A percentile compares a stretch with the other conserved stretches of the same genome.
These are phyloP conservation scores for Elegia similella DNA, from an alignment of 2,888 invertebrate genomes.

Conservation along the genomic window DNA sequence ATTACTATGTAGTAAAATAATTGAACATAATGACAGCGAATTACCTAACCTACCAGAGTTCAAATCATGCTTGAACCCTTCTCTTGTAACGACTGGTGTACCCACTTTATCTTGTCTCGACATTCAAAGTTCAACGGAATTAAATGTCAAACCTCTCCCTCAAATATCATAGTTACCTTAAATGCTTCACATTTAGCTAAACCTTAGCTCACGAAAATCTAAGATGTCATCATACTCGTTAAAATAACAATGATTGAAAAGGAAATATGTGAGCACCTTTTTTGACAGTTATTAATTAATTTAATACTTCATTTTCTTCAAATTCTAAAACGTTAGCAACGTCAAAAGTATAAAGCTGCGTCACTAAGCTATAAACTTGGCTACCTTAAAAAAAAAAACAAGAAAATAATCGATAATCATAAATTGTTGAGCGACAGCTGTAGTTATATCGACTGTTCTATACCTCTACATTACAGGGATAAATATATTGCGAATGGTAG, in stretches of 20 bases:
- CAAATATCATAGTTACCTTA: slow-evolving; percentile 22
- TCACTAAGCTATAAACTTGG: neutral
- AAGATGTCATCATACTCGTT: too few species aligned
- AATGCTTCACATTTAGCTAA: neutral
- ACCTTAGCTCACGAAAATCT: neutral
- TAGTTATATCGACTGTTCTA: slow-evolving; percentile 3
- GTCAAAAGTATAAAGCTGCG: too few species aligned
- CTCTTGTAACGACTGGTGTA: slow-evolving; percentile 9
- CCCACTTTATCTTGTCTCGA: slow-evolving; percentile 24
- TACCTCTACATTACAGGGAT: slow-evolving; percentile 26
- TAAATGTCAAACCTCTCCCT: slow-evolving; percentile 38
- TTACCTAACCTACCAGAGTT: slow-evolving; percentile 19
- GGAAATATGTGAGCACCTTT: neutral
- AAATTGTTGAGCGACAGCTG: slow-evolving; percentile 1
- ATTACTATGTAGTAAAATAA: neutral
- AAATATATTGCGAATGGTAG: slow-evolving; percentile 33
- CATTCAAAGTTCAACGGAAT: slow-evolving; percentile 37
- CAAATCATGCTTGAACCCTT: slow-evolving; percentile 33
- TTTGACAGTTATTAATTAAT: too few species aligned
- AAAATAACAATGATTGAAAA: too few species aligned
- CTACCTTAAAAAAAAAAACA: neutral
- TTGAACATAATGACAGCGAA: neutral
- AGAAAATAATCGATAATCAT: neutral
- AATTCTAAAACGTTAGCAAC: neutral
- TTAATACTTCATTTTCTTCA: too few species aligned